Base-by-base conservation (phyloP, 2,888 invertebrate genomes). In the Diarsia rubi region DNA sequence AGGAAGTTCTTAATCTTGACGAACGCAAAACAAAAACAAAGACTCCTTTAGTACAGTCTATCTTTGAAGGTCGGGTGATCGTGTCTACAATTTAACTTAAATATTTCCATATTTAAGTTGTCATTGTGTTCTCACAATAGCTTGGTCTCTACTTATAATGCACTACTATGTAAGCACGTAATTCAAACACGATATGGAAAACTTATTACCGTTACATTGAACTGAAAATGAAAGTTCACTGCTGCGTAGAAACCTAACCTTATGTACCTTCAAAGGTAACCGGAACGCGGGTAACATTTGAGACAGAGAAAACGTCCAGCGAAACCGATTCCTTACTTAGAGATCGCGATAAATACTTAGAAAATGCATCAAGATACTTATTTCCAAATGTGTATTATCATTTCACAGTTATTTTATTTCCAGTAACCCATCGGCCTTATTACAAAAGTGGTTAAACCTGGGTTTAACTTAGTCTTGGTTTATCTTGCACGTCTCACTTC, bases 201-300 rank as follows among this genome's bases (percentile, higher is more conserved):
- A 37, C 0, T n/a, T 3, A 42, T 24, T 37, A 5, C 67, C n/a
- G 37, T 19, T 16, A 42, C 24, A 54, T 42, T 52, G 24, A 19
- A 37, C 69, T 78, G n/a, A 70, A 82, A 73, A 83, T 59, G 62
- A 83, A 83, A 82, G 80, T 84, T 79, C 54, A 75, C 8, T 37
- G 6, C 27, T 49, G 42, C 44, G 8, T 69, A 27, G 72, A 73
- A 73, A 80, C 69, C 59, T 45, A 68, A 78, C 67, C 69, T 76
- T 71, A n/a, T n/a, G n/a, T n/a, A 57, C 57, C 42, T 52, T 52
- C 24, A 44, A 64, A 54, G 45, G 75, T 54, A 81, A 85, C 63
- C 57, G 57, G 73, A 75, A 69, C 60, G 63, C 4, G 9, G 5
- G 19, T 52, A 75, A 70, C 42, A 81, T 73, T 81, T n/a, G 65